These are phyloP conservation scores for Hydropsyche betteni DNA, from an alignment of 2,888 invertebrate genomes.

Conservation along the genomic window DNA sequence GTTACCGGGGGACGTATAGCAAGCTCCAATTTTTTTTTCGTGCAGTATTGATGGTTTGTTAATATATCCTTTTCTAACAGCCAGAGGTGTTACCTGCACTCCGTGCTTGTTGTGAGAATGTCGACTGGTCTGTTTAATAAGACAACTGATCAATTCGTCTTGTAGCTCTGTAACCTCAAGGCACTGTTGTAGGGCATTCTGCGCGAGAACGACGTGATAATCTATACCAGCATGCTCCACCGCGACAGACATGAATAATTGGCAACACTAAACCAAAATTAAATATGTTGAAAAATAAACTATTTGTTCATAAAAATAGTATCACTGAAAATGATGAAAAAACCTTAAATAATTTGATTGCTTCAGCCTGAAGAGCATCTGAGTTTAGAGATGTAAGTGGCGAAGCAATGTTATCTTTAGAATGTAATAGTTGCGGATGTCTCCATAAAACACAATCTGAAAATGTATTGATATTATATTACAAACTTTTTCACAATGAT, in stretches of 20 bases:
- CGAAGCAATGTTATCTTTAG: slow-evolving; percentile 89
- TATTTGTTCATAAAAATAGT: slow-evolving; percentile 31
- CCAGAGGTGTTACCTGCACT: slow-evolving; percentile 80
- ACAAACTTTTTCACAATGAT: neutral
- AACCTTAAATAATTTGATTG: slow-evolving; percentile 93
- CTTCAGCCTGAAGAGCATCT: slow-evolving; percentile 88
- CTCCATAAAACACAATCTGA: slow-evolving; percentile 90
- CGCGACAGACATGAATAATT: slow-evolving; percentile 94
- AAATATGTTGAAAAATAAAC: slow-evolving; percentile 31
- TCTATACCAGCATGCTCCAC: slow-evolving; percentile 96
- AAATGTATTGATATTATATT: slow-evolving; percentile 51
- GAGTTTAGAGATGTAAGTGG: slow-evolving; percentile 91
- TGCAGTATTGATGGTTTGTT: slow-evolving; percentile 44
- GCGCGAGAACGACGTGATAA: slow-evolving; percentile 96
- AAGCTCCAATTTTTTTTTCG: slow-evolving; percentile 35
- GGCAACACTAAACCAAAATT: slow-evolving; percentile 76
- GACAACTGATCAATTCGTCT: slow-evolving; percentile 90
- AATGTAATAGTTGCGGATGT: slow-evolving; percentile 89
- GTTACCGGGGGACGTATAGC: slow-evolving; percentile 41
- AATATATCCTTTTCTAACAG: slow-evolving; percentile 35
- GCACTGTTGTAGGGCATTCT: slow-evolving; percentile 94
- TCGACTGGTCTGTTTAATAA: slow-evolving; percentile 92
- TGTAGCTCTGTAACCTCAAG: slow-evolving; percentile 89
- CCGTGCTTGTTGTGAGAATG: slow-evolving; percentile 82
- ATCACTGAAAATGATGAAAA: slow-evolving; percentile 36